A percentile compares a stretch with the other conserved stretches of the same genome.
These are phyloP conservation scores for Pyrocephalus nanus DNA, from an alignment of 2,797 vertebrate genomes.

Conservation along the genomic window DNA sequence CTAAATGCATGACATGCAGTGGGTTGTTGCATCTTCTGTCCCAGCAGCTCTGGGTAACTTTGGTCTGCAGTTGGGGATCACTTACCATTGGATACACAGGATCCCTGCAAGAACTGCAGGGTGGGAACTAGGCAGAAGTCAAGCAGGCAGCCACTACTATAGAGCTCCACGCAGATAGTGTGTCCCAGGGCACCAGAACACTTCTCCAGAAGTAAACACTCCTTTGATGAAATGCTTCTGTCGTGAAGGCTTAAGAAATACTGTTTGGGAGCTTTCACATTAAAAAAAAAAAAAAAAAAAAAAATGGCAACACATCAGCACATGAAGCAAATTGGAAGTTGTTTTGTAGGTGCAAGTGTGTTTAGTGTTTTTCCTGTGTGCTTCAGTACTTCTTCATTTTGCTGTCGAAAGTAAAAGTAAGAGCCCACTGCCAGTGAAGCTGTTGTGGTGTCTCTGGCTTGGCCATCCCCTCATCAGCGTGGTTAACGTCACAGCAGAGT, in stretches of 20 bases:
- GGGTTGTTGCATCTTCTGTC: neutral
- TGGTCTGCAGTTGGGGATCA: neutral
- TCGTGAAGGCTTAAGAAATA: neutral
- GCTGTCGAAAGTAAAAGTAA: neutral
- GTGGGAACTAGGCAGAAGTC: neutral
- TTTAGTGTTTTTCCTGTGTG: neutral
- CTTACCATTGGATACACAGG: neutral
- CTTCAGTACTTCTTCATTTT: neutral
- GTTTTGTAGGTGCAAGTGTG: neutral
- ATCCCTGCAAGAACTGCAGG: neutral
- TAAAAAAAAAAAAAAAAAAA: neutral
- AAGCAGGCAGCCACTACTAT: neutral
- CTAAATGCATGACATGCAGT: neutral
- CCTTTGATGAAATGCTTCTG: neutral
- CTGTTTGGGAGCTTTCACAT: neutral
- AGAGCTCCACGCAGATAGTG: accelerated
- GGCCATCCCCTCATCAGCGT: neutral
- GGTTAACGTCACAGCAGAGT: neutral
- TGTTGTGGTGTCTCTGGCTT: neutral
- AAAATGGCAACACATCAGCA: neutral
- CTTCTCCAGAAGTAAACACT: neutral
- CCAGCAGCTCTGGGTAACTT: neutral
- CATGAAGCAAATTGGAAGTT: neutral
- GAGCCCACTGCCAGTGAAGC: neutral
- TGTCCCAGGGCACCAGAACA: neutral